Evolutionary conservation across 2,888 invertebrate species (phyloP).

Genomic region (Leucozona laternaria): DNA sequence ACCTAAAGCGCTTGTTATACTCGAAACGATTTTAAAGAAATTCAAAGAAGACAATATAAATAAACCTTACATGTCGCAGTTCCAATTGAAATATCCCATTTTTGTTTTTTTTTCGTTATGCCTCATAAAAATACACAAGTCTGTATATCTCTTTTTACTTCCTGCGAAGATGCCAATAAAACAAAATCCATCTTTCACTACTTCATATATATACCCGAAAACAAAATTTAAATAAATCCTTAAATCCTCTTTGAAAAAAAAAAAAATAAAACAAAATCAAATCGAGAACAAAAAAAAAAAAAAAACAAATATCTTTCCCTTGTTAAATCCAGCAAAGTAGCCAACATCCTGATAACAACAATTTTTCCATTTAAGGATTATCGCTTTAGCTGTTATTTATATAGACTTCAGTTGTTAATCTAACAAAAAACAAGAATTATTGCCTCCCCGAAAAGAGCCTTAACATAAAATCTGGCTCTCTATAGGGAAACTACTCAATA

Average conservation of each 20-base stretch:
- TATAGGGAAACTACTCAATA: neutral
- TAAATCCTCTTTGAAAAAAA: conserved; percentile 9
- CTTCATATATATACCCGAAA: neutral
- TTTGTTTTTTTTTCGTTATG: neutral
- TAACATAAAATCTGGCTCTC: neutral
- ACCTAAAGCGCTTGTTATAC: too few species aligned
- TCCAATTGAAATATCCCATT: neutral
- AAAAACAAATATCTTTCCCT: conserved; percentile 3
- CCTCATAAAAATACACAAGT: neutral
- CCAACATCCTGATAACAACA: conserved; percentile 18
- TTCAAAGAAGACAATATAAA: too few species aligned
- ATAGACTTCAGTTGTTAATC: conserved; percentile 3
- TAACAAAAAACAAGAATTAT: neutral
- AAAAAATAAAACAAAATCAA: neutral
- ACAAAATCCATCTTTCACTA: neutral
- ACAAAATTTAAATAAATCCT: neutral
- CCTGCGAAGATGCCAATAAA: neutral
- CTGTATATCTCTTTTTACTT: neutral
- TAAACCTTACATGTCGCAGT: too few species aligned
- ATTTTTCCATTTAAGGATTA: conserved; percentile 29
- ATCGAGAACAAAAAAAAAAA: neutral
- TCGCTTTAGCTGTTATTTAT: conserved; percentile 17
- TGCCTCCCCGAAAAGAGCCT: neutral
- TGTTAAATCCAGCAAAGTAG: conserved; percentile 11
- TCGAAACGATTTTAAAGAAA: too few species aligned